Evolutionary conservation across 2,113 vertebrate genomes (phyloP).

Genomic region (Heterotis niloticus): DNA sequence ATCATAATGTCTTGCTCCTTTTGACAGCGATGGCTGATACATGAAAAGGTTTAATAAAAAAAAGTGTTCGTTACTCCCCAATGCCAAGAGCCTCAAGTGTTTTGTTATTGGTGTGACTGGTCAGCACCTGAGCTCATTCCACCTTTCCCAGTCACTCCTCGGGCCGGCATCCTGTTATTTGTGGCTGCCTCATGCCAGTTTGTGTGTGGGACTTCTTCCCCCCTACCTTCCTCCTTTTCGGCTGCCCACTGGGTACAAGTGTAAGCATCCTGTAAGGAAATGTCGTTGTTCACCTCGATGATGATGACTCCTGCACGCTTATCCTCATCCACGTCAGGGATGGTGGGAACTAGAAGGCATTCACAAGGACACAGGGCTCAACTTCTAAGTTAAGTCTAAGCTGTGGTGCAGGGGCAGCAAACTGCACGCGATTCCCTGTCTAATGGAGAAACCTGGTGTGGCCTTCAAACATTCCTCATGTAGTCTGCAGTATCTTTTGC

Average conservation of each 20-base stretch:
- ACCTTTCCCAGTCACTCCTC: slow-evolving; percentile 40
- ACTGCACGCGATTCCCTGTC: background rate
- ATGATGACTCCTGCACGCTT: slow-evolving; percentile 36
- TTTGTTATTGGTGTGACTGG: background rate
- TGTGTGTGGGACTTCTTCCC: slow-evolving; percentile 23
- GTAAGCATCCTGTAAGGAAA: slow-evolving; percentile 64
- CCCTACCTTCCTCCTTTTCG: slow-evolving; percentile 36
- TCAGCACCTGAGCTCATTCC: background rate
- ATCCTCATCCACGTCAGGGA: background rate
- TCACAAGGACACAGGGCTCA: no score
- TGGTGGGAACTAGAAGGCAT: no score
- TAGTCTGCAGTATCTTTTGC: no score
- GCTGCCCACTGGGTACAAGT: slow-evolving; percentile 49
- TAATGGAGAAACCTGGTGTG: background rate
- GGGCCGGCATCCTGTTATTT: slow-evolving; percentile 63
- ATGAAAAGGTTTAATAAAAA: background rate
- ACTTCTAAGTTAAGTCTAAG: background rate
- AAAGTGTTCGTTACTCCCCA: background rate
- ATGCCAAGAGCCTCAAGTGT: background rate
- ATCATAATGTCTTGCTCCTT: no score
- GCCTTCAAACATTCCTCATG: no score
- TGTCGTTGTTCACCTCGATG: slow-evolving; percentile 43
- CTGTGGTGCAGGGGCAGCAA: background rate
- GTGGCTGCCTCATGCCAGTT: slow-evolving; percentile 35
- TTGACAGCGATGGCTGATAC: no score